Evolutionary conservation across 1,140 invertebrate genomes (phyloP), one percentile per base, ranked within the genome.

Genomic region (Atta texana): DNA sequence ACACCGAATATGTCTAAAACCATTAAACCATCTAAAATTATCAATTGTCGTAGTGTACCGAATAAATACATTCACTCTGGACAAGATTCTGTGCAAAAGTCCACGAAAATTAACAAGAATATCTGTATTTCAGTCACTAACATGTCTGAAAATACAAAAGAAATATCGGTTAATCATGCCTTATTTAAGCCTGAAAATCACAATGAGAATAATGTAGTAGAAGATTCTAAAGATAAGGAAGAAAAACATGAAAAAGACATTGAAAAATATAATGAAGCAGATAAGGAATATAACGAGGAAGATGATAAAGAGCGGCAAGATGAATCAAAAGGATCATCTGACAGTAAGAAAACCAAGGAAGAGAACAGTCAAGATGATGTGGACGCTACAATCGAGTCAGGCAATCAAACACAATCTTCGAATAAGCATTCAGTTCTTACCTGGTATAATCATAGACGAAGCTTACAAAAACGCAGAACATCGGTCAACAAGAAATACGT

Each of bases 401-500:
- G 49, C 4, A 16, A 63, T 8, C 61, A n/a, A 53, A 59, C n/a
- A 1, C 53, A 68, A 3, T 51, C 86, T 1, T 18, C 2, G 21
- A 44, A 21, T 2, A 91, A 85, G 16, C 76, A 74, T 0, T 5
- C 49, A 1, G 61, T 92, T 1, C 72, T 92, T 7, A 85, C 87
- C 2, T 92, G 88, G 63, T 75, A 89, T 21, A 80, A 92, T 57
- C 87, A 90, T 3, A 89, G 87, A 34, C 55, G 39, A 28, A 94
- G 91, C 64, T 16, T 92, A 0, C 18, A 57, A 6, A 91, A 90
- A 51, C 63, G 49, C 10, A 74, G 59, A 34, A 14, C 66, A 53
- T 75, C 90, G 0, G 5, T 1, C 3, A 81, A 44, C 8, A 93
- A 88, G n/a, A 90, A 95, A 4, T 95, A 93, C 75, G 80, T 96